Evolutionary conservation across 2,113 vertebrate genomes (phyloP).

Genomic region (Apodemus sylvaticus): DNA sequence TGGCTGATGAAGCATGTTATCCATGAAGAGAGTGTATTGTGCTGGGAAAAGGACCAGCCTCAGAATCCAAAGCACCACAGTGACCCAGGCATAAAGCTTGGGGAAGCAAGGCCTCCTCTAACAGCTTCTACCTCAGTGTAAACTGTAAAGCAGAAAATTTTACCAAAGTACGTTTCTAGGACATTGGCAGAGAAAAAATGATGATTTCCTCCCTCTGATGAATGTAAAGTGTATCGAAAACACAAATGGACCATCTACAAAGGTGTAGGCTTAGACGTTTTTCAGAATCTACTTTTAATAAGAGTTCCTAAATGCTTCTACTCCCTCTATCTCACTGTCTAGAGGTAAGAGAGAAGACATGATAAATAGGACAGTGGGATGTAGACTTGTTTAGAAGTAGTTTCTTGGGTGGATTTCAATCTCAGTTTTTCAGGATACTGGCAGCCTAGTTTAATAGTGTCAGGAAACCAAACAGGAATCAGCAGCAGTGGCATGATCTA

Average conservation of each 20-base stretch:
- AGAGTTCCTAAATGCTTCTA: too few species aligned
- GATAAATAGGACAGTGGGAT: too few species aligned
- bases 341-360: too few species aligned
- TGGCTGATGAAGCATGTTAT: slow-evolving; percentile 10
- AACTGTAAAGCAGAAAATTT: background rate
- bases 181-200: background rate
- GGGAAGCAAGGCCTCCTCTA: background rate
- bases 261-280: background rate
- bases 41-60: background rate
- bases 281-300: too few species aligned
- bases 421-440: too few species aligned
- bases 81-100: background rate
- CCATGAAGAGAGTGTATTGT: background rate
- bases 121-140: background rate
- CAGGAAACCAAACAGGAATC: too few species aligned
- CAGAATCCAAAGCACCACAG: background rate
- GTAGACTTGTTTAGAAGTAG: too few species aligned
- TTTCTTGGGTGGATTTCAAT: too few species aligned
- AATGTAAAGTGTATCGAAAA: background rate
- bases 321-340: too few species aligned
- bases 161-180: background rate
- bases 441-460: too few species aligned
- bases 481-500: too few species aligned
- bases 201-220: background rate
- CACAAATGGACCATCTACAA: background rate